A percentile compares a stretch with the other conserved stretches of the same genome.
Evolutionary conservation across 2,888 invertebrate species (phyloP).

Genomic region (Drosophila parthenogenetica): DNA sequence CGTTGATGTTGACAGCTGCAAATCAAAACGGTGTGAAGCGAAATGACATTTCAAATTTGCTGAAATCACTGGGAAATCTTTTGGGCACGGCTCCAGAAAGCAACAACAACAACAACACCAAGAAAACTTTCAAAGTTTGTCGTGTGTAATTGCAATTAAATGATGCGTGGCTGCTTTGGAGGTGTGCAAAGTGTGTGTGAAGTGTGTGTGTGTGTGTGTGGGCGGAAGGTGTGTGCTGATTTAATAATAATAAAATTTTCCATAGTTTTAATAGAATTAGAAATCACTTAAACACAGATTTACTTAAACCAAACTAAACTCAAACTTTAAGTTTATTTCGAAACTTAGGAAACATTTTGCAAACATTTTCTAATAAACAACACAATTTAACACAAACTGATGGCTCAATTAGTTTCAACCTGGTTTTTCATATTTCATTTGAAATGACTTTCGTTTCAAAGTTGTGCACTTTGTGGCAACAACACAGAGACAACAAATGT

Average conservation of each 20-base stretch:
- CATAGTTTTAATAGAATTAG: constrained; percentile 8
- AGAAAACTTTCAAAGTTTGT: constrained; percentile 18
- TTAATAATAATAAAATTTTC: constrained; percentile 15
- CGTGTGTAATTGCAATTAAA: constrained; percentile 56
- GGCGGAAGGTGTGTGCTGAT: neutral
- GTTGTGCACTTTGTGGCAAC: neutral
- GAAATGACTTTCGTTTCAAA: neutral
- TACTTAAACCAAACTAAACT: neutral
- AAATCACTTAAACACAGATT: neutral
- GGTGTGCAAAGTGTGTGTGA: constrained; percentile 2
- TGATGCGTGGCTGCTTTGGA: constrained; percentile 26
- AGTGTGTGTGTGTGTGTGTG: neutral
- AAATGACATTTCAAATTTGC: constrained; percentile 34
- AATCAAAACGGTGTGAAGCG: constrained; percentile 63
- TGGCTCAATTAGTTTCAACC: neutral
- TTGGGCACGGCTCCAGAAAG: constrained; percentile 57
- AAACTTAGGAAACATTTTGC: neutral
- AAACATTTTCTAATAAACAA: neutral
- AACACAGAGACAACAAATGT: neutral
- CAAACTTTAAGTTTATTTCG: neutral
- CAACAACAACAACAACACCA: constrained; percentile 11
- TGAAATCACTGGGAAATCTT: constrained; percentile 14
- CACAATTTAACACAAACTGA: too few species aligned
- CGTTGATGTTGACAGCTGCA: constrained; percentile 56
- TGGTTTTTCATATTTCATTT: neutral